Evolutionary conservation across 2,888 invertebrate species (phyloP), one percentile per base, ranked within the genome.

Genomic region (Xanthorhoe designata): DNA sequence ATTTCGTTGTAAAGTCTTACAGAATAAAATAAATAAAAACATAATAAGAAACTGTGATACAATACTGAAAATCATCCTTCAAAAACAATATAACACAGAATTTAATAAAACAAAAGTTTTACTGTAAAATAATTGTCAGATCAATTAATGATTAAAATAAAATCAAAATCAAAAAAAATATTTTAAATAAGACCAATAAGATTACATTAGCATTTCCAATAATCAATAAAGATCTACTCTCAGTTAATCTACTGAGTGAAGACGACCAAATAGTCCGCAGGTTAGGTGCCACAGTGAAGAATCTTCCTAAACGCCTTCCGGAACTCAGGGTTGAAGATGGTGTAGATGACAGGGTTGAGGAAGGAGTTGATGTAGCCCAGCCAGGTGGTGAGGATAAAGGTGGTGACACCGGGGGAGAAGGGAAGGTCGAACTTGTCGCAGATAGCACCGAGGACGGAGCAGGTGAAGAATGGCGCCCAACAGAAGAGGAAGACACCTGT

Each of bases 391-490:
- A 98, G 94, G 83, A 99, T 97, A 91, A 99, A 99, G 57, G 97
- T 97, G 19, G 97, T 96, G 75, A 98, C 95, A 24, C 98, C 96
- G 0, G 98, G 97, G 72, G 96, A 96, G 87, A 97, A 98, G 72
- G 96, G 95, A 76, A 95, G 94, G 58, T 95, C 95, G 78, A 97
- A 93, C 89, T 98, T 98, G 79, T 97, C 97, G 94, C 99, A 99
- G 87, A 99, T 96, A 9, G 99, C 99, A 85, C 98, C 99, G 94
- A 99, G 96, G 74, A 99, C 98, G 91, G 98, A 99, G 94, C 99
- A 98, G 1, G 98, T 98, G 95, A 99, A 99, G 94, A 99, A 99
- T 45, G 99, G 99, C 70, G 98, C 97, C 99, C 99, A 99, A 92
- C 99, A 99, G 83, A 99, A 96, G 50, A 99, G 95, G 90, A 99